These are phyloP conservation scores for Hypothenemus hampei DNA, from an alignment of 1,140 invertebrate species.

Conservation along the genomic window DNA sequence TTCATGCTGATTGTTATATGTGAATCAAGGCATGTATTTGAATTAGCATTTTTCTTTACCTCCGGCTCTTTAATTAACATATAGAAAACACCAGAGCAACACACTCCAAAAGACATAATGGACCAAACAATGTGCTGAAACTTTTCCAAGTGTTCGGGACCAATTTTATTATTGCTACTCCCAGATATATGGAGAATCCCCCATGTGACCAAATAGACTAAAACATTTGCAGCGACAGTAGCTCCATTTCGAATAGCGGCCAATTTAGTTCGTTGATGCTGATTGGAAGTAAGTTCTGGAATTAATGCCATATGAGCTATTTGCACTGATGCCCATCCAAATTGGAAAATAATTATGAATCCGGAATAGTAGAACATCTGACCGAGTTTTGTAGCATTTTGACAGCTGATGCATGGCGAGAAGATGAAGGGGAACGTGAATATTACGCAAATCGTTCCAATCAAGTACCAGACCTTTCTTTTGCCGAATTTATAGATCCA, in stretches of 20 bases:
- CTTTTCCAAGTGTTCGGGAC: conserved; percentile 64
- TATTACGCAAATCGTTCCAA: conserved; percentile 76
- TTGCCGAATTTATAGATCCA: conserved; percentile 70
- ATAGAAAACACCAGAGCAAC: conserved; percentile 77
- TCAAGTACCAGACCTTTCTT: conserved; percentile 88
- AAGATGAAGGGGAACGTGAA: conserved; percentile 89
- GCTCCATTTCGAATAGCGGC: conserved; percentile 73
- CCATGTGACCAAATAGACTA: conserved; percentile 57
- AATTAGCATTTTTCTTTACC: conserved; percentile 33
- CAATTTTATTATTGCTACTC: conserved; percentile 54
- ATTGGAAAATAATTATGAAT: conserved; percentile 92
- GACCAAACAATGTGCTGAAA: conserved; percentile 76
- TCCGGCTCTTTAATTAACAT: conserved; percentile 59
- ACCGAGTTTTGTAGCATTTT: conserved; percentile 59
- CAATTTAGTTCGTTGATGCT: conserved; percentile 76
- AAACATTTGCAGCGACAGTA: conserved; percentile 65
- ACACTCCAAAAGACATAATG: conserved; percentile 62
- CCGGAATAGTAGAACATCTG: conserved; percentile 83
- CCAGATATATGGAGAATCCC: conserved; percentile 51
- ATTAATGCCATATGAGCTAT: conserved; percentile 88
- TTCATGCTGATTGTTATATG: conserved; percentile 29
- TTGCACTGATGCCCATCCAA: conserved; percentile 93
- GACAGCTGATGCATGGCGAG: conserved; percentile 70
- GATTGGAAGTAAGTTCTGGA: conserved; percentile 65
- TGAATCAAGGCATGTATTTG: conserved; percentile 38